Evolutionary conservation across 2,113 vertebrate species (phyloP), one percentile per base, ranked within the genome.

Genomic region (Thalassoma bifasciatum): DNA sequence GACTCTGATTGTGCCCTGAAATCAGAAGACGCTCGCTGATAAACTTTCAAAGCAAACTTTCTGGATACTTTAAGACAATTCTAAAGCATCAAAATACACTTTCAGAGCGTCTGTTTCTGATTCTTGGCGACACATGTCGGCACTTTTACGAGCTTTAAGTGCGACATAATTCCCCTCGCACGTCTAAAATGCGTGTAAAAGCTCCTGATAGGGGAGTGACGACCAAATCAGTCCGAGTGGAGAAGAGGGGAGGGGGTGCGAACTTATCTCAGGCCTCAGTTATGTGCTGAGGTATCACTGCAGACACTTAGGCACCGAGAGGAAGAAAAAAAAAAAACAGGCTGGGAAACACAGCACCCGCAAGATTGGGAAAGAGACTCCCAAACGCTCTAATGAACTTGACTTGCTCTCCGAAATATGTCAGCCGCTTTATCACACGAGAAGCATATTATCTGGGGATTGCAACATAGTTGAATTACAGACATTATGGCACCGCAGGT

Each of bases 401-500:
- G 88, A 88, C 88, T 90, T 81, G 83, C 86, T 90, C 84, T 79
- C 79, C 69, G 81, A 92, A 92, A 94, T 89, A 89, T 91, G 86
- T 95, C 95, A 95, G 95, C 95, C 95, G 93, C 95, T 96, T 96
- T 96, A 97, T 97, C 96, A 96, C 93, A 92, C 95, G 89, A 95
- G 96, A 96, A 95, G 95, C 91, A 93, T 94, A 95, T 95, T 97
- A 97, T 97, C 95, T 95, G 90, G 92, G 93, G 95, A 94, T 91
- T 93, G 90, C 91, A 92, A 92, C 92, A 92, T 89, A 84, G 92
- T 86, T 83, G 86, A 93, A 93, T 93, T 93, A 93, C 96, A 98
- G 97, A 98, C 97, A 97, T 96, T 95, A 96, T 94, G 97, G 97
- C 97, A 96, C 97, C 97, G 96, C 94, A 93, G 95, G 89, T 91